Evolutionary conservation across 2,113 vertebrate species (phyloP), one percentile per base, ranked within the genome.

Genomic region (Leptodactylus fuscus): DNA sequence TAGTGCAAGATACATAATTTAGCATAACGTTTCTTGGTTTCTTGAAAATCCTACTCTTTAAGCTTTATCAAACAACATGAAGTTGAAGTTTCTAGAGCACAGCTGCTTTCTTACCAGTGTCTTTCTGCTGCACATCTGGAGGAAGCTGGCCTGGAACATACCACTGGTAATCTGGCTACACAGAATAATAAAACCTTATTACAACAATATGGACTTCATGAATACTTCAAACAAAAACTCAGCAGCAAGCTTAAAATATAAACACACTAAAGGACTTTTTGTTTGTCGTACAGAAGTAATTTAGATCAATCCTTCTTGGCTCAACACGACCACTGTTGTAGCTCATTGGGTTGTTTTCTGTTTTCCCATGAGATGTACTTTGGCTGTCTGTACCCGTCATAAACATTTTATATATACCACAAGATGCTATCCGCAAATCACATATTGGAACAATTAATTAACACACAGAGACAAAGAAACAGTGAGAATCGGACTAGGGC

Each of bases 41-140:
- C 36, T 62, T 32, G 55, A 18, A 79, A 34, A 58, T 60, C 20
- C 36, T 41, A n/a, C n/a, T n/a, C n/a, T n/a, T n/a, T n/a, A n/a
- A n/a, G n/a, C 2, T 75, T 84, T 80, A 87, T 89, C 84, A 27
- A 85, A 53, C 24, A 83, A 89, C 88, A 87, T 79, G 88, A 92
- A 79, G 75, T 88, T 88, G 88, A 86, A 90, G 88, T 88, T 86
- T 34, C 65, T 51, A 89, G 81, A 34, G 32, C 87, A 86, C 91
- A 92, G 91, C 91, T 93, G 93, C 87, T 92, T 88, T 89, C 92
- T 94, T 91, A 94, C 93, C 91, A 87, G 90, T 87, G 65, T 91
- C 89, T 90, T 91, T 89, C 87, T 87, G 90, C 88, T 89, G 90
- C 87, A 89, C 93, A 91, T 94, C 93, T 93, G 94, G 94, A 70